Percentiles rank a stretch among this genome's conserved stretches.
Conservation (phyloP, 2,113 vertebrate species). For the Brienomyrus longianalis region DNA sequence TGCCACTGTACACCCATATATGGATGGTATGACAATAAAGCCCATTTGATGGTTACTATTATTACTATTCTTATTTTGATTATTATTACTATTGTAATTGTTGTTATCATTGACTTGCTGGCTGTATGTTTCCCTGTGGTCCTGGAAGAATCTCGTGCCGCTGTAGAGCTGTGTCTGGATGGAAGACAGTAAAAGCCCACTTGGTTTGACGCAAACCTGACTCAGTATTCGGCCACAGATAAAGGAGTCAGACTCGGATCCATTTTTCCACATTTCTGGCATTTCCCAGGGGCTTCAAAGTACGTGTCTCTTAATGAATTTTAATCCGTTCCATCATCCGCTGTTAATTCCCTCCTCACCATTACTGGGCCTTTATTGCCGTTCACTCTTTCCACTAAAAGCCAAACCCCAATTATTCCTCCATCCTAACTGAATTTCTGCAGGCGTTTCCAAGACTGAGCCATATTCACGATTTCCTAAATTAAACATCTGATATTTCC, state of each 20-base stretch:
- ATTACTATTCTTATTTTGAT: neutral
- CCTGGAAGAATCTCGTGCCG: neutral
- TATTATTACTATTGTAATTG: neutral
- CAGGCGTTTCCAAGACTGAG: conserved; percentile 25
- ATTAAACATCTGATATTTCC: conserved; percentile 31
- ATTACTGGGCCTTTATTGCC: neutral
- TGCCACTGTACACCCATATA: neutral
- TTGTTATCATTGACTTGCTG: neutral
- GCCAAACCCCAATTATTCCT: conserved; percentile 38
- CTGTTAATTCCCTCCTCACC: conserved; percentile 10
- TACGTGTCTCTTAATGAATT: neutral
- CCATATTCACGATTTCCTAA: conserved; percentile 34
- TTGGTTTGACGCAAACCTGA: neutral
- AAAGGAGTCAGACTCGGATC: neutral
- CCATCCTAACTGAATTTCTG: conserved; percentile 30
- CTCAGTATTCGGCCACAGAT: neutral
- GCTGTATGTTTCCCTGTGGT: neutral
- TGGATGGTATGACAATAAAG: neutral
- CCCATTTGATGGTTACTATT: neutral
- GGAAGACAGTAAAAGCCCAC: neutral
- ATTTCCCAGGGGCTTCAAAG: neutral
- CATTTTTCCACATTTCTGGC: neutral
- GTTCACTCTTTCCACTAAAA: conserved; percentile 21
- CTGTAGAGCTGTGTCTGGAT: neutral
- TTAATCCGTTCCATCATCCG: conserved; percentile 1